Percentiles rank a stretch among this genome's conserved stretches.
Evolutionary conservation across 2,888 invertebrate species (phyloP).

Genomic region (Caenorhabditis parvicauda): DNA sequence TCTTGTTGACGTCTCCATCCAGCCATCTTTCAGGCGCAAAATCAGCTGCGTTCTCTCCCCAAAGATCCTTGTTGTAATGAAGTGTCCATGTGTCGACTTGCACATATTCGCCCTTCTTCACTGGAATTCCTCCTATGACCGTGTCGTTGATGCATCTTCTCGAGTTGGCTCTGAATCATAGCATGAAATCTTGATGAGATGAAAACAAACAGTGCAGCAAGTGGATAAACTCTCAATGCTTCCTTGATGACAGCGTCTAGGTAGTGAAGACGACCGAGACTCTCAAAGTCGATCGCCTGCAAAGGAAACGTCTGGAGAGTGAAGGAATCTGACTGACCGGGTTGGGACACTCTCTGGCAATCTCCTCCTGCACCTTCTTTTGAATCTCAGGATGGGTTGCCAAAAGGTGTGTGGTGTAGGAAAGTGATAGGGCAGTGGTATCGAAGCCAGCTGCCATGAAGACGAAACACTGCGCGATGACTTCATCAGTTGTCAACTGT

Average conservation of each 20-base stretch:
- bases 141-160: too few species aligned
- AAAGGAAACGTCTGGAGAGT: too few species aligned
- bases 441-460: conserved; percentile 68
- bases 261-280: conserved; percentile 40
- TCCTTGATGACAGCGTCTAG: conserved; percentile 53
- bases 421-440: conserved; percentile 66
- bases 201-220: conserved; percentile 44
- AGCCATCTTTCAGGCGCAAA: conserved; percentile 55
- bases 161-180: too few species aligned
- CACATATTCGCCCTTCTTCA: conserved; percentile 45
- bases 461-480: conserved; percentile 64
- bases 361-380: conserved; percentile 26
- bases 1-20: too few species aligned
- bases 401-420: conserved; percentile 65
- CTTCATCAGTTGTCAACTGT: conserved; percentile 46
- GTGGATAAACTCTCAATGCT: conserved; percentile 46
- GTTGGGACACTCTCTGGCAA: conserved; percentile 17
- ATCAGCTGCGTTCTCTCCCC: conserved; percentile 53
- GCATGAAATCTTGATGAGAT: neutral
- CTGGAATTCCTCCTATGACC: too few species aligned
- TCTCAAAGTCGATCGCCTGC: too few species aligned
- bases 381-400: conserved; percentile 62
- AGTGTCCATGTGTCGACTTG: conserved; percentile 47
- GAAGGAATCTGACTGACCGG: too few species aligned
- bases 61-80: conserved; percentile 48